A percentile compares a stretch with the other conserved stretches of the same genome.
Evolutionary conservation across 2,797 vertebrate species (phyloP).

Genomic region (Aphelocoma californica): DNA sequence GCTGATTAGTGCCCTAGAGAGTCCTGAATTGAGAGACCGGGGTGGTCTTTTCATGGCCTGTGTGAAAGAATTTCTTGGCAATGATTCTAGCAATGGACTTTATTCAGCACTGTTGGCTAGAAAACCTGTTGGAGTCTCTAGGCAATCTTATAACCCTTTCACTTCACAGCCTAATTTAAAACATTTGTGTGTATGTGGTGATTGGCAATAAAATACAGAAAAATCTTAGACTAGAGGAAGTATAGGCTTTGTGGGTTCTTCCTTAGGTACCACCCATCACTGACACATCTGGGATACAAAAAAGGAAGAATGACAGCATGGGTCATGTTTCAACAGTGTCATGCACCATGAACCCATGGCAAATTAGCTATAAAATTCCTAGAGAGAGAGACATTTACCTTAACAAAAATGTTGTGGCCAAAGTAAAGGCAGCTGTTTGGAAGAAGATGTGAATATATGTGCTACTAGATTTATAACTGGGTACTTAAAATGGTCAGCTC

Average conservation of each 20-base stretch:
- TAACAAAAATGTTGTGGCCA: background rate
- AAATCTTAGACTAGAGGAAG: conserved; percentile 8
- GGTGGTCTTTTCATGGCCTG: conserved; percentile 39
- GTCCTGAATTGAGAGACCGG: background rate
- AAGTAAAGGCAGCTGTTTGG: background rate
- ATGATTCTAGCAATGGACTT: background rate
- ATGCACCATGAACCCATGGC: background rate
- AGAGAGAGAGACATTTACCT: background rate
- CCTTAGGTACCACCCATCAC: background rate
- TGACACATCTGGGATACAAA: background rate
- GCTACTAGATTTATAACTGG: background rate
- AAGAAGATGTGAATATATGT: background rate
- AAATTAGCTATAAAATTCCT: background rate
- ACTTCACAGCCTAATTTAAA: conserved; percentile 35
- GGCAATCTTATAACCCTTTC: conserved; percentile 34
- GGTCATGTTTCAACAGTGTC: background rate
- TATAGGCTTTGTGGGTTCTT: background rate
- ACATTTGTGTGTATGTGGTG: conserved; percentile 10
- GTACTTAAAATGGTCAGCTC: background rate
- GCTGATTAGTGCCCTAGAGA: background rate
- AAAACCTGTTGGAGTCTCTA: conserved; percentile 29
- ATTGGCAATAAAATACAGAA: conserved; percentile 32
- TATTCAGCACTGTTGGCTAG: conserved; percentile 33
- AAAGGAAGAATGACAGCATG: background rate
- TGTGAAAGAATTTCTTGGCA: conserved; percentile 57